Conservation (phyloP, 2,888 invertebrate genomes). For the Andrena flavipes region DNA sequence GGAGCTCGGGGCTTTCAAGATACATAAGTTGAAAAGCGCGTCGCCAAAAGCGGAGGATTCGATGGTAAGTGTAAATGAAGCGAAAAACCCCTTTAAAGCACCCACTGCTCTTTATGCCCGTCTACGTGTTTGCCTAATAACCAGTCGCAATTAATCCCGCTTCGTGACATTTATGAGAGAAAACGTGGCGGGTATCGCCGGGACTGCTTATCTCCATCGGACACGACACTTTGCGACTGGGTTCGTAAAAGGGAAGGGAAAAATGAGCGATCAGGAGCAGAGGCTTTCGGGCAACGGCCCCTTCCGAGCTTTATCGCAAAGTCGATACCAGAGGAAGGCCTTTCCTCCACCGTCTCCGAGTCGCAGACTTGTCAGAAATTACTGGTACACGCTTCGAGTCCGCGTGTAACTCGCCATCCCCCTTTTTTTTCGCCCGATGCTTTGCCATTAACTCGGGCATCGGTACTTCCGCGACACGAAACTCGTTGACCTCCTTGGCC, state of each 20-base stretch:
- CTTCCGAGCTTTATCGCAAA: constrained; percentile 40
- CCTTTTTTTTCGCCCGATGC: background rate
- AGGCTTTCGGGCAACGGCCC: constrained; percentile 45
- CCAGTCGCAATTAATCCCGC: constrained; percentile 2
- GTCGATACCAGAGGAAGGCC: constrained; percentile 32
- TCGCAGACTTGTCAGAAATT: constrained; percentile 24
- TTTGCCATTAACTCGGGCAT: constrained; percentile 11
- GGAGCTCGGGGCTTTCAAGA: too few relatives aligned
- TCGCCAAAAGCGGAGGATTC: too few relatives aligned
- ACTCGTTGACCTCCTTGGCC: constrained; percentile 41
- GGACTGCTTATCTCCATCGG: constrained; percentile 30
- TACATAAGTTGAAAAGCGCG: too few relatives aligned
- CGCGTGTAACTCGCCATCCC: background rate
- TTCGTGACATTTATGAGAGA: constrained; percentile 35
- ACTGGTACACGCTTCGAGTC: background rate
- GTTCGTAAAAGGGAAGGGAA: constrained; percentile 7
- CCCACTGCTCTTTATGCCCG: background rate
- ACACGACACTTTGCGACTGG: constrained; percentile 14
- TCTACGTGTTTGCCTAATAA: background rate
- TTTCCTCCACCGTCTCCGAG: constrained; percentile 5
- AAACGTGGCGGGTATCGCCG: constrained; percentile 23
- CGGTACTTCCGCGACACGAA: constrained; percentile 44
- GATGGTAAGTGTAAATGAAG: background rate
- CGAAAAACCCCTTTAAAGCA: background rate
- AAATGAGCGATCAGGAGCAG: constrained; percentile 20